Evolutionary conservation across 2,888 invertebrate genomes (phyloP), one percentile per base, ranked within the genome.

Genomic region (Luperina testacea): DNA sequence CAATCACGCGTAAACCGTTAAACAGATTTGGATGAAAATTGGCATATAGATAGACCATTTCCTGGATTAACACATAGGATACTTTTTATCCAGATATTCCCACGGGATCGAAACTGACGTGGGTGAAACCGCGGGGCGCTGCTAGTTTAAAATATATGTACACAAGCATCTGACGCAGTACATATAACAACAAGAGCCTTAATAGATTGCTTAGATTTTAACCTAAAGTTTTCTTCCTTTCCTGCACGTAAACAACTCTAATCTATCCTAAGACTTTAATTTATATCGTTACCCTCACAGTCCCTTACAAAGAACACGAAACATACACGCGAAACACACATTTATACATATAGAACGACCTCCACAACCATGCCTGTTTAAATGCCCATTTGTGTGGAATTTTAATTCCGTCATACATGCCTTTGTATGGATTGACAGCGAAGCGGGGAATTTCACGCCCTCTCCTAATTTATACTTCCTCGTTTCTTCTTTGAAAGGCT

Each of bases 391-490:
- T 87, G 78, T 81, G 85, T 84, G 88, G 94, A 95, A 94, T 94
- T 93, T 94, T 94, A 94, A 95, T 94, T 91, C 93, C 90, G 87
- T 92, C 93, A 92, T 92, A 93, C 90, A 88, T 84, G 85, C 87
- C 87, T 92, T 93, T 94, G 93, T 94, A 91, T 91, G 92, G 90
- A 91, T 91, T 93, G 93, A 92, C 92, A 90, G 91, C 90, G 83
- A 90, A 86, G 82, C 85, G 92, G 88, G 94, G 94, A 95, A 96
- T 95, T 95, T 95, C 94, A 95, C 95, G 94, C 94, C 92, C 90
- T 90, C 88, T 90, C 90, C 91, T 95, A 95, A 95, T 95, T 95
- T 95, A 94, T 95, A 94, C 93, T 95, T 95, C 95, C 95, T 94
- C 90, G 89, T 91, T 92, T 90, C 84, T 84, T 77, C 87, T 88